These are phyloP conservation scores for Ophion costatus DNA, from an alignment of 2,888 invertebrate species.

Conservation along the genomic window DNA sequence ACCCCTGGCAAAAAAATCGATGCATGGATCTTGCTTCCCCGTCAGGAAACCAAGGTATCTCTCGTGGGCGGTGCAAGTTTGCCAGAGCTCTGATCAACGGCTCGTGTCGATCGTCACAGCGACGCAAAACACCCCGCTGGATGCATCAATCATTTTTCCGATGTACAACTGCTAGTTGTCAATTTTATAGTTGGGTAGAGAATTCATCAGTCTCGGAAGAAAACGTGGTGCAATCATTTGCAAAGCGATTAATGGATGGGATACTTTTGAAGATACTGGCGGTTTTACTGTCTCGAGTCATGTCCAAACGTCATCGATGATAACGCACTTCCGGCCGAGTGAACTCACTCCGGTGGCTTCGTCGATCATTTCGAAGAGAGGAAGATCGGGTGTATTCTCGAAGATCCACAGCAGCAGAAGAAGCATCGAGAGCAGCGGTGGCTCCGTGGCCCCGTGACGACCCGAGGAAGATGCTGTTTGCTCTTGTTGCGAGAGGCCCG, in stretches of 20 bases:
- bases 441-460: conserved; percentile 81
- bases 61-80: conserved; percentile 23
- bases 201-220: neutral
- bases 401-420: conserved; percentile 68
- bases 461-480: conserved; percentile 77
- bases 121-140: neutral
- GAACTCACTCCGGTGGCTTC: conserved; percentile 75
- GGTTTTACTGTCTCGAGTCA: conserved; percentile 8
- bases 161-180: conserved; percentile 11
- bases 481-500: conserved; percentile 79
- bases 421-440: conserved; percentile 76
- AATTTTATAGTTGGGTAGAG: neutral
- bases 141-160: conserved; percentile 15
- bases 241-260: neutral
- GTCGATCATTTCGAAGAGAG: conserved; percentile 76
- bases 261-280: neutral
- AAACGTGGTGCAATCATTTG: neutral
- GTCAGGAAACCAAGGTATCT: conserved; percentile 69
- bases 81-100: neutral
- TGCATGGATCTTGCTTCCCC: conserved; percentile 77
- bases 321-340: conserved; percentile 79
- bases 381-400: conserved; percentile 65
- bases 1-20: conserved; percentile 75
- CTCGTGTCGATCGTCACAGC: neutral
- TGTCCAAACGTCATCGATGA: conserved; percentile 61